Base-by-base conservation (phyloP, 2,888 invertebrate species). In the Cybosia mesomella region DNA sequence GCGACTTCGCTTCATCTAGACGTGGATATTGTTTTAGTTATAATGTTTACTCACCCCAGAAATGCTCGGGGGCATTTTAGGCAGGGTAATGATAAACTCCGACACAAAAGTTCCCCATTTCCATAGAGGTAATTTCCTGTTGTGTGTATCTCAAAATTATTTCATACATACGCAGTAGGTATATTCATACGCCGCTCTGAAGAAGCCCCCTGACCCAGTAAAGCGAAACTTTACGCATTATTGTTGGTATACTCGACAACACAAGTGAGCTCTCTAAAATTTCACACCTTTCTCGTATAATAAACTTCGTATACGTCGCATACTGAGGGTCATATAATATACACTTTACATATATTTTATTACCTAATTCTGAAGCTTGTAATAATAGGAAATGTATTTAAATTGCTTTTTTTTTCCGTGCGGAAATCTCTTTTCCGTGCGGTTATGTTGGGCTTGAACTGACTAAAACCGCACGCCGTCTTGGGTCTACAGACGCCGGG, bases 171-270 rank as follows among this genome's bases (percentile, higher is more conserved):
- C 76, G 78, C 79, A 68, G 74, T 77, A 76, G 71, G 67, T 71
- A 68, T 69, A 71, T 68, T 80, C 80, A 71, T 71, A 77, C 76
- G 74, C 58, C 76, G 74, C 76, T 79, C 68, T 76, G 73, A 76
- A 71, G 76, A 77, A 80, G 76, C 77, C 77, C 79, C 79, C 78
- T 81, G 77, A 85, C 83, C 84, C 77, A 80, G 77, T 82, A 83
- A 81, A 81, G 82, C 77, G 75, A 85, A 86, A 86, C 85, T 86
- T 86, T 85, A 79, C 78, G 77, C 82, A 83, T 86, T 85, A 86
- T 81, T 81, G 77, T 82, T 69, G 68, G 82, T 83, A 82, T 73
- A 74, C 74, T 80, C 83, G 82, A 81, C 83, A 80, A 82, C 84
- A 81, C 74, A 79, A 82, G 77, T 74, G 76, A 72, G 75, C 74